A percentile compares a stretch with the other conserved stretches of the same genome.
These are phyloP conservation scores for Numenius phaeopus DNA, from an alignment of 2,797 vertebrate genomes.

Conservation along the genomic window DNA sequence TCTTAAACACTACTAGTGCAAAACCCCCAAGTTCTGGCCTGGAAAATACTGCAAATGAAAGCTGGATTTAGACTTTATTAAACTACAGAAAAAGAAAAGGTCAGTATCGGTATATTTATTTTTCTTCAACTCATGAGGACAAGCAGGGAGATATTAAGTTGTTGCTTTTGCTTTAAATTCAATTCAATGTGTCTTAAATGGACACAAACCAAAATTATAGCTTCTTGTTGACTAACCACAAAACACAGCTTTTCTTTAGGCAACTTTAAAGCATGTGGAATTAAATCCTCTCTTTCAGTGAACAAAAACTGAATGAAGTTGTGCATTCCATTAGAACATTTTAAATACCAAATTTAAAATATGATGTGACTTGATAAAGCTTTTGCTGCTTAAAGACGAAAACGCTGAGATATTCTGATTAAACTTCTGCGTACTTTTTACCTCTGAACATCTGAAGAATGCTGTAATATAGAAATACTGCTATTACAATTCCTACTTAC, in stretches of 20 bases:
- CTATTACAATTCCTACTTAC: not conserved
- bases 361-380: not conserved
- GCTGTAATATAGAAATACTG: not conserved
- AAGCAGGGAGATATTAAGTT: not conserved
- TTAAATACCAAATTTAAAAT: not conserved
- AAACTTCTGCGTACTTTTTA: not conserved
- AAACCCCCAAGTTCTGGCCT: not conserved
- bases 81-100: not conserved
- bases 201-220: slow-evolving; percentile 8
- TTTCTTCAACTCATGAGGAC: not conserved
- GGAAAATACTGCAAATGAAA: not conserved
- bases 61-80: not conserved
- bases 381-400: not conserved
- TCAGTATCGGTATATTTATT: not conserved
- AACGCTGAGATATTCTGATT: not conserved
- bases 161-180: slow-evolving; percentile 14
- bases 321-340: not conserved
- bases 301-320: not conserved
- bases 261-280: not conserved
- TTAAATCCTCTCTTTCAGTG: not conserved
- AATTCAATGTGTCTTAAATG: not conserved
- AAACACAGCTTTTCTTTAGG: slow-evolving; percentile 19
- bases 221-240: slow-evolving; percentile 19
- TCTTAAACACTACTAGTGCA: not conserved
- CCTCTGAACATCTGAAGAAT: not conserved